These are phyloP conservation scores for Drosophila tani DNA, from an alignment of 1,140 invertebrate species.

Conservation along the genomic window DNA sequence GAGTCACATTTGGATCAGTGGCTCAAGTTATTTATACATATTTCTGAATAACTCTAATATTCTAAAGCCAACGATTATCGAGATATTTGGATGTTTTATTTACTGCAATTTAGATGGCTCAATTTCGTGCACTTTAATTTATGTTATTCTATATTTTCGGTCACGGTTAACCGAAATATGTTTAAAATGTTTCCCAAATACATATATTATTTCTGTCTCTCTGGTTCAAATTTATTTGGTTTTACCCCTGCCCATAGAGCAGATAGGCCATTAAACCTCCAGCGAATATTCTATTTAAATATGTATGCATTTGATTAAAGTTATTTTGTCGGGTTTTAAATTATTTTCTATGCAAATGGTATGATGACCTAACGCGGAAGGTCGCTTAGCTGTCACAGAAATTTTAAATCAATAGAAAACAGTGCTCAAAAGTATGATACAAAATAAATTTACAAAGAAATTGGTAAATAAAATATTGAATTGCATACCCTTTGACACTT, in stretches of 20 bases:
- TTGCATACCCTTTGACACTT: neutral
- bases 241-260: slow-evolving; percentile 4
- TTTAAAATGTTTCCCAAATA: slow-evolving; percentile 6
- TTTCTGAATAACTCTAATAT: neutral
- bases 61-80: neutral
- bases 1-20: neutral
- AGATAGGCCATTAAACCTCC: slow-evolving; percentile 14
- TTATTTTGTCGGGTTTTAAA: slow-evolving; percentile 23
- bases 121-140: slow-evolving; percentile 14
- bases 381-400: neutral
- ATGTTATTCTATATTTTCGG: slow-evolving; percentile 12
- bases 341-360: slow-evolving; percentile 40
- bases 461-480: neutral
- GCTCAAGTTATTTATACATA: neutral
- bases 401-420: neutral
- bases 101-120: neutral
- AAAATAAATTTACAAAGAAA: neutral
- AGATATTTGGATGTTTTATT: neutral
- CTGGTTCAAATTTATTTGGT: slow-evolving; percentile 24
- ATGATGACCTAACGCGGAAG: neutral
- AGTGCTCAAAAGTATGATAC: neutral
- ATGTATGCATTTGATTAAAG: slow-evolving; percentile 48
- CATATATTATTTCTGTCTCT: slow-evolving; percentile 2
- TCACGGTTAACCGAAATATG: slow-evolving; percentile 31
- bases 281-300: slow-evolving; percentile 28